Evolutionary conservation across 2,888 invertebrate species (phyloP).

Genomic region (Leptothorax acervorum): DNA sequence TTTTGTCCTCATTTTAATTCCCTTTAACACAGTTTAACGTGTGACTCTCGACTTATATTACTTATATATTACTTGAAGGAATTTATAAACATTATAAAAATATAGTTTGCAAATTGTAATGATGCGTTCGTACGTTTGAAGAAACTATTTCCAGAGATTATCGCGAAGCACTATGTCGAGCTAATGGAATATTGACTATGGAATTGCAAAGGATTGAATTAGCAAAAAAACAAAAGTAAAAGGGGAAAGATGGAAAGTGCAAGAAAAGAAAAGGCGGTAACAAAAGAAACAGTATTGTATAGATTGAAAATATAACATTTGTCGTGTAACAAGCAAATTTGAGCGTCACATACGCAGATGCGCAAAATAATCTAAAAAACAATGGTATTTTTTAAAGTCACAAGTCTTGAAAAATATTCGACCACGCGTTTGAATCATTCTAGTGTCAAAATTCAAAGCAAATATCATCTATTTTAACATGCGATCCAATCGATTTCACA

Average conservation of each 20-base stretch:
- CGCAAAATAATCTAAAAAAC: constrained; percentile 20
- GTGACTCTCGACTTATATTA: background rate
- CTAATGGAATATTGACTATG: background rate
- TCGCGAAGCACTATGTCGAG: background rate
- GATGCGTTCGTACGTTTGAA: background rate
- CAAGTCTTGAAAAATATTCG: constrained; percentile 18
- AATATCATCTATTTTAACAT: constrained; percentile 1
- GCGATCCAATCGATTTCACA: background rate
- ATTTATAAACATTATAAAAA: background rate
- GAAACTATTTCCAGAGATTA: background rate
- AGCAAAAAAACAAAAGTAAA: background rate
- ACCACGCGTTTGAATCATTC: background rate
- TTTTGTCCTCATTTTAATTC: background rate
- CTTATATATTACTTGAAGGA: background rate
- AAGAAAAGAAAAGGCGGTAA: constrained; percentile 18
- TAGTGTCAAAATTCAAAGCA: constrained; percentile 19
- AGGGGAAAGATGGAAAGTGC: background rate
- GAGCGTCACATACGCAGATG: background rate
- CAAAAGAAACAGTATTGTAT: constrained; percentile 17
- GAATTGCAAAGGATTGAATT: background rate
- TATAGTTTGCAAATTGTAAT: constrained; percentile 5
- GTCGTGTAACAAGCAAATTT: constrained; percentile 22
- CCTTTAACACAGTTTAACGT: background rate
- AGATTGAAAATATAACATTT: constrained; percentile 42
- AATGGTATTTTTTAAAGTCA: background rate